Evolutionary conservation across 2,113 vertebrate species (phyloP).

Genomic region (Malurus cyaneus): DNA sequence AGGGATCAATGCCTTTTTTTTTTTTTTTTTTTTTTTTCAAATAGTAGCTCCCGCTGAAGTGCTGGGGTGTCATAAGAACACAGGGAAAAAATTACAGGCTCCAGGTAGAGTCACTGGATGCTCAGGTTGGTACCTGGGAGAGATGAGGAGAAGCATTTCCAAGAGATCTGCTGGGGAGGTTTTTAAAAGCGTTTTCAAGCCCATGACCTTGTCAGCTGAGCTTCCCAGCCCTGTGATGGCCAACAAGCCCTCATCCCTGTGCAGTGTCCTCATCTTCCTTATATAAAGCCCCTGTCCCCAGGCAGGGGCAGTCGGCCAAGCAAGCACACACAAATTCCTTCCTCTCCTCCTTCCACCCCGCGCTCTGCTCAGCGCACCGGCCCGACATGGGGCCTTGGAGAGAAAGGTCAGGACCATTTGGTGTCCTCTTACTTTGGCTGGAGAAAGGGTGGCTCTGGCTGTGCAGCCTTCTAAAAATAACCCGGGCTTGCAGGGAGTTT

Average conservation of each 20-base stretch:
- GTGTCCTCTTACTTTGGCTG: constrained; percentile 59
- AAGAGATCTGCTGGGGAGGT: neutral
- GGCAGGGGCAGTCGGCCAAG: constrained; percentile 12
- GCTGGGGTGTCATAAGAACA: neutral
- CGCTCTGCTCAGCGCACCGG: neutral
- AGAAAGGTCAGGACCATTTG: constrained; percentile 65
- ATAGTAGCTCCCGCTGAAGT: neutral
- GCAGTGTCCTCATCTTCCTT: constrained; percentile 4
- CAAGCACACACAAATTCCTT: constrained; percentile 1
- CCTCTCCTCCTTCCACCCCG: constrained; percentile 21
- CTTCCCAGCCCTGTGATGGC: neutral
- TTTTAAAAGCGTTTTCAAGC: neutral
- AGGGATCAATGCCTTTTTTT: neutral
- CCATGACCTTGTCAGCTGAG: constrained; percentile 10
- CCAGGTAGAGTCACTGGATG: neutral
- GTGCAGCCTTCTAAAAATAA: constrained; percentile 62
- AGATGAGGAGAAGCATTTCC: neutral
- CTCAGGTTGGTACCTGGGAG: neutral
- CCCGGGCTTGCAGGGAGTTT: neutral
- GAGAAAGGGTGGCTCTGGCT: constrained; percentile 39
- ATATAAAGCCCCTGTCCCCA: constrained; percentile 26
- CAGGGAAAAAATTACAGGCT: neutral
- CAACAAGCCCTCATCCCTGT: neutral
- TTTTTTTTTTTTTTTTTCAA: neutral
- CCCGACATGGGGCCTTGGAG: constrained; percentile 26